Percentiles rank a stretch among this genome's conserved stretches.
Evolutionary conservation across 2,797 vertebrate genomes (phyloP).

Genomic region (Oreortyx pictus): DNA sequence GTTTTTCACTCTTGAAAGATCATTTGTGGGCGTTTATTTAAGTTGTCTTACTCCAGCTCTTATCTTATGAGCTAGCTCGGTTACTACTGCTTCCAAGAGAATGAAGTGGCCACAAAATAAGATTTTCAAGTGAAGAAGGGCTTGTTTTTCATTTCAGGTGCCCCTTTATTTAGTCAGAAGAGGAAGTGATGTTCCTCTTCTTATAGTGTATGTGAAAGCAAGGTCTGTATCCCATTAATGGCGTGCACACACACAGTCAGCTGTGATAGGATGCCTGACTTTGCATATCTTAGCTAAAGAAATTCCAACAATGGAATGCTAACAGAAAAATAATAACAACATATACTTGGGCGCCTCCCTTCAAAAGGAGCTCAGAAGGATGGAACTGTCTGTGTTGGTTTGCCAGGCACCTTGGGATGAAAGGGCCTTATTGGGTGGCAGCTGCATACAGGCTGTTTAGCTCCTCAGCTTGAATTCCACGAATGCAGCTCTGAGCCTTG

Average conservation of each 20-base stretch:
- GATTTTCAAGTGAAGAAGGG: constrained; percentile 37
- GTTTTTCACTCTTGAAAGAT: constrained; percentile 1
- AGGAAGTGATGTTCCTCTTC: constrained; percentile 55
- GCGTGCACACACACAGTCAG: neutral
- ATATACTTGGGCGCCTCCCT: neutral
- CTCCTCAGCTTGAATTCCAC: neutral
- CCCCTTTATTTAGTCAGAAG: constrained; percentile 43
- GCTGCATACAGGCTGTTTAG: neutral
- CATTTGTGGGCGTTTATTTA: neutral
- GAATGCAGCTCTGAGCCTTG: neutral
- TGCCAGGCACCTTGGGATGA: constrained; percentile 6
- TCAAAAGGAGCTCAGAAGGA: constrained; percentile 9
- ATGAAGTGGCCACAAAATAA: constrained; percentile 19
- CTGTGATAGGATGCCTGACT: constrained; percentile 45
- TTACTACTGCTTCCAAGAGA: neutral
- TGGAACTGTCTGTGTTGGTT: neutral
- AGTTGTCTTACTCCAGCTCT: neutral
- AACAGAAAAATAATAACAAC: constrained; percentile 1
- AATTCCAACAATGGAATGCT: neutral
- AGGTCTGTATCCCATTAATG: constrained; percentile 21
- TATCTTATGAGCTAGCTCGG: constrained; percentile 21
- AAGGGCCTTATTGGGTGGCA: neutral
- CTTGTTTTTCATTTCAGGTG: constrained; percentile 52
- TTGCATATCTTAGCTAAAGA: constrained; percentile 44
- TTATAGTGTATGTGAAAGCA: constrained; percentile 39